phyloP scores from a whole-genome alignment of 2,113 vertebrate genomes.

The Oceanodroma tethys region DNA sequence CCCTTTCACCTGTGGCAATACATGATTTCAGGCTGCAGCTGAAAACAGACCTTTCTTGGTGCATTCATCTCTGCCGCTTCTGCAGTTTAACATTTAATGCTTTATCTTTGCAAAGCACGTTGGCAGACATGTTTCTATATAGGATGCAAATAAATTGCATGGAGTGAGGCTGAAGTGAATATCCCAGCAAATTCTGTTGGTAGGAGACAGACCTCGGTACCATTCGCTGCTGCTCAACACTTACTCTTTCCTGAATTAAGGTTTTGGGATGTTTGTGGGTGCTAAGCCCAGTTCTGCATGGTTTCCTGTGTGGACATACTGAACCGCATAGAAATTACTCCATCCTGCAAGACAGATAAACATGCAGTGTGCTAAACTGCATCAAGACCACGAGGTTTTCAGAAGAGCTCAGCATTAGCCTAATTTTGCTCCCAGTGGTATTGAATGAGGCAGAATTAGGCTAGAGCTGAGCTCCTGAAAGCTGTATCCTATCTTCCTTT shows the following conservation, averaged over 20 bases:
- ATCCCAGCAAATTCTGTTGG: not conserved
- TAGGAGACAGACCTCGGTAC: not conserved
- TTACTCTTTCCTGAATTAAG: not conserved
- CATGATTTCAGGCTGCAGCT: not conserved
- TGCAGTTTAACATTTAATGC: not conserved
- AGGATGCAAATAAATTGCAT: not conserved
- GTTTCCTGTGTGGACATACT: not conserved
- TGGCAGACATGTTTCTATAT: not conserved
- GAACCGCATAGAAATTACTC: not conserved
- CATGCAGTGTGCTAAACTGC: not conserved
- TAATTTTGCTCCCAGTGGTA: conserved; percentile 35
- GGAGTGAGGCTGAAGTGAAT: not conserved
- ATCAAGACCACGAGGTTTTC: not conserved
- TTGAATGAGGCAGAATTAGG: conserved; percentile 36
- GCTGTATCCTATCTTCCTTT: not conserved
- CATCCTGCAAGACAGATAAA: not conserved
- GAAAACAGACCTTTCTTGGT: not conserved
- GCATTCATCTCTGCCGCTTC: not conserved
- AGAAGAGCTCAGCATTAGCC: conserved; percentile 36
- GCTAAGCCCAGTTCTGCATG: not conserved
- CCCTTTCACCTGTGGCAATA: not conserved
- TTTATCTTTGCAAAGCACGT: not conserved
- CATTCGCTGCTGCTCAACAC: not conserved
- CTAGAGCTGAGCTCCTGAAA: conserved; percentile 32
- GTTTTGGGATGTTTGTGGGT: not conserved